These are phyloP conservation scores for Glossophaga mutica DNA, from an alignment of 2,797 vertebrate genomes.

Conservation along the genomic window DNA sequence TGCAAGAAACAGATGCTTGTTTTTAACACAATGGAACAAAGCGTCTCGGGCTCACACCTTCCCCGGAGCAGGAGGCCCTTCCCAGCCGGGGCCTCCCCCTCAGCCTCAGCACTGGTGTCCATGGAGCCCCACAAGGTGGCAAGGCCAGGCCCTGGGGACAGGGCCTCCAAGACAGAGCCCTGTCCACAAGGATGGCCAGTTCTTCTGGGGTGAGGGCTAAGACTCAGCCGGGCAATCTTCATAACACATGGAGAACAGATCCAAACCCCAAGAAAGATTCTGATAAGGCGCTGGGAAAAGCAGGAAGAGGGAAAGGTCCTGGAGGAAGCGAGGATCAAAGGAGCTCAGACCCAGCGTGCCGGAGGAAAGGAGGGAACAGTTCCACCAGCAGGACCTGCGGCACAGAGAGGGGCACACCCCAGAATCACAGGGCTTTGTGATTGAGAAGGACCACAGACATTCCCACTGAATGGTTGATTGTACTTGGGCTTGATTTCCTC, in stretches of 20 bases:
- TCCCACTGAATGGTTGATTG: not conserved
- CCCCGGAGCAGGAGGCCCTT: not conserved
- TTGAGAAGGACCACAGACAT: not conserved
- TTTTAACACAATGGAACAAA: not conserved
- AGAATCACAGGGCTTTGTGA: not conserved
- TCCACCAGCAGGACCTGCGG: no score
- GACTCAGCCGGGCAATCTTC: fast-evolving
- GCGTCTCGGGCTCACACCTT: not conserved
- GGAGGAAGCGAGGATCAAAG: fast-evolving
- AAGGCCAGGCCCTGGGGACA: not conserved
- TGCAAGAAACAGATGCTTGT: not conserved
- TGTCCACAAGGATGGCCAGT: not conserved
- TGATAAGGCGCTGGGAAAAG: fast-evolving
- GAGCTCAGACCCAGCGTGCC: not conserved
- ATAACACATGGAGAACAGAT: fast-evolving
- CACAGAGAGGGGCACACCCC: fast-evolving
- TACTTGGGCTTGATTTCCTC: not conserved
- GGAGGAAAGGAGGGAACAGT: fast-evolving
- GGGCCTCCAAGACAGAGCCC: not conserved
- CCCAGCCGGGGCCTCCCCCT: not conserved
- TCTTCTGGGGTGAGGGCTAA: not conserved
- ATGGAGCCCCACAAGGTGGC: not conserved
- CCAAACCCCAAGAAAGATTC: not conserved
- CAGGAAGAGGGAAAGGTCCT: fast-evolving
- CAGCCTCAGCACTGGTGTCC: fast-evolving